These are phyloP conservation scores for Spheniscus mendiculus DNA, from an alignment of 2,113 vertebrate species.

Conservation along the genomic window DNA sequence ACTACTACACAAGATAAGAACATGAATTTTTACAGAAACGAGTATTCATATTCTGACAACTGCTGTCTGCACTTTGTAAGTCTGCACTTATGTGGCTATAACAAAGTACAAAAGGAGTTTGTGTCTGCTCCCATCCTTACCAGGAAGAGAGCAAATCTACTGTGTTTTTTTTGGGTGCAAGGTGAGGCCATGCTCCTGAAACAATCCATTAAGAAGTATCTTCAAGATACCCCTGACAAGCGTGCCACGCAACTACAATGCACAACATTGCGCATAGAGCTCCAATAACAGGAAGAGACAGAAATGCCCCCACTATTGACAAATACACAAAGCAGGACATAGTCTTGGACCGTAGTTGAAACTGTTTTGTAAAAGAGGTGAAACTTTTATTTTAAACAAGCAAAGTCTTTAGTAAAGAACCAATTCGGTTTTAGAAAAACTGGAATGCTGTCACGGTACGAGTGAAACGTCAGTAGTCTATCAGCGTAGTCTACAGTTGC, in stretches of 20 bases:
- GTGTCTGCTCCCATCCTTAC: neutral
- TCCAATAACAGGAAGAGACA: neutral
- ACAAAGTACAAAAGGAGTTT: neutral
- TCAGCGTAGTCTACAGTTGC: neutral
- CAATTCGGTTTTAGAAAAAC: neutral
- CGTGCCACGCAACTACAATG: neutral
- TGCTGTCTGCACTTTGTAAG: neutral
- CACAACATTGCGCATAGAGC: rapidly evolving
- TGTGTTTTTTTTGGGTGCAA: neutral
- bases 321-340: neutral
- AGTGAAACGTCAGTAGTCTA: neutral
- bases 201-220: neutral
- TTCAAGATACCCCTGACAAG: neutral
- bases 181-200: neutral
- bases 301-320: neutral
- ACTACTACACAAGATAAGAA: neutral
- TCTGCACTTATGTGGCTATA: neutral
- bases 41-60: neutral
- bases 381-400: neutral
- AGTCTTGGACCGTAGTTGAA: neutral
- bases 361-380: neutral
- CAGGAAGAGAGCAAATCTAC: neutral
- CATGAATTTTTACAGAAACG: neutral
- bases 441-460: neutral
- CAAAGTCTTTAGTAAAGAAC: neutral